These are phyloP conservation scores for Athalia circularis DNA, from an alignment of 2,888 invertebrate genomes.

Conservation along the genomic window DNA sequence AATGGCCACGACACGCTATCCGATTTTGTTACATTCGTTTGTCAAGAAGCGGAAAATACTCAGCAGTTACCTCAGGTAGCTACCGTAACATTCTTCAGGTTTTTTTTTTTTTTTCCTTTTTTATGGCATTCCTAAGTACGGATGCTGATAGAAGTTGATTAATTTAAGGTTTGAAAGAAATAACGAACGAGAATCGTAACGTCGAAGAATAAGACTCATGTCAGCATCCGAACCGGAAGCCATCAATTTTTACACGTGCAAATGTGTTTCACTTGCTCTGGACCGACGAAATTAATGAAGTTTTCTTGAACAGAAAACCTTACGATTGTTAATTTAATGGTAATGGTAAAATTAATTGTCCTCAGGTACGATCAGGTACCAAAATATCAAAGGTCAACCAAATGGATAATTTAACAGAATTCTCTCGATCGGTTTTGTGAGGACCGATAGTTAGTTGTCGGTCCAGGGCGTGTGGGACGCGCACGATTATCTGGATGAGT, in stretches of 20 bases:
- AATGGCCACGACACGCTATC: conserved; percentile 94
- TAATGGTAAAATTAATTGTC: conserved; percentile 13
- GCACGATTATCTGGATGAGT: conserved; percentile 70
- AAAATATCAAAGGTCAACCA: not conserved
- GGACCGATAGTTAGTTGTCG: not conserved
- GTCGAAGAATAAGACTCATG: too few species aligned
- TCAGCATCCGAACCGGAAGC: too few species aligned
- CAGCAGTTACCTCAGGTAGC: conserved; percentile 85
- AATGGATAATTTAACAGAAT: too few species aligned
- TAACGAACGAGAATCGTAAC: too few species aligned
- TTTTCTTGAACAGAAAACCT: not conserved
- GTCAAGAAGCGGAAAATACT: conserved; percentile 92
- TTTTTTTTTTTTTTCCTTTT: not conserved
- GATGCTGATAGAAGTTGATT: too few species aligned
- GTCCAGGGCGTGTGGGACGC: conserved; percentile 64
- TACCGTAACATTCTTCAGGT: conserved; percentile 1
- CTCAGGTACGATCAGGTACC: not conserved
- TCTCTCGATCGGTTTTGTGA: too few species aligned
- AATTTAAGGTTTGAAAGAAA: too few species aligned
- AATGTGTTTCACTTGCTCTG: conserved; percentile 27
- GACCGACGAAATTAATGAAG: not conserved
- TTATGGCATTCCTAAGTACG: not conserved
- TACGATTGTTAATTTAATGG: not conserved
- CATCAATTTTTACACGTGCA: not conserved
- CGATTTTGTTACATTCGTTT: conserved; percentile 97